These are phyloP conservation scores for Anomalospiza imberbis DNA, from an alignment of 2,797 vertebrate species.

Conservation along the genomic window DNA sequence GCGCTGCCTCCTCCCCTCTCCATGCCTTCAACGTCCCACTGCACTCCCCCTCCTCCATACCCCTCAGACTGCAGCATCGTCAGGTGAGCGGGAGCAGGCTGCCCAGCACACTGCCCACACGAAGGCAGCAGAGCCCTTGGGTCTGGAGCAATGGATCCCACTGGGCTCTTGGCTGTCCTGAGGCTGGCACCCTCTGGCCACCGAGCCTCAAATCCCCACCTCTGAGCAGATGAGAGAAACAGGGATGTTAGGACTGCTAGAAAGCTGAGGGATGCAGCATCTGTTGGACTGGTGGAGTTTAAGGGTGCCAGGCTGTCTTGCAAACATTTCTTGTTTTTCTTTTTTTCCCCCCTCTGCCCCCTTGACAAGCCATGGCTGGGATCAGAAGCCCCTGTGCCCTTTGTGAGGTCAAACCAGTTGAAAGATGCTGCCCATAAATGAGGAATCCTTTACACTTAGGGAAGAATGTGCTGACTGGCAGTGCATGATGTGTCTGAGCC, in stretches of 20 bases:
- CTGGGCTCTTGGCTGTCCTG: not conserved
- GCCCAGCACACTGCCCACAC: fast-evolving
- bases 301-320: not conserved
- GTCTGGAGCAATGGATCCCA: not conserved
- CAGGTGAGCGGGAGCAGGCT: conserved; percentile 81
- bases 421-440: not conserved
- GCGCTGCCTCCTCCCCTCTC: conserved; percentile 90
- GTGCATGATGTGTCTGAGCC: not conserved
- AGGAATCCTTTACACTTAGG: not conserved
- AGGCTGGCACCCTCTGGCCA: not conserved
- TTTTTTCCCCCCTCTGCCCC: not conserved
- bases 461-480: not conserved
- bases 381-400: not conserved
- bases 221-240: conserved; percentile 3
- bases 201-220: not conserved
- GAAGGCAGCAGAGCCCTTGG: not conserved
- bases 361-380: not conserved
- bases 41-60: conserved; percentile 97
- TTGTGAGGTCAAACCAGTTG: not conserved
- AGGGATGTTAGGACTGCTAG: not conserved
- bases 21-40: conserved; percentile 95
- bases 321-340: not conserved
- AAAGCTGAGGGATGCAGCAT: not conserved
- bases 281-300: not conserved
- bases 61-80: conserved; percentile 99